Evolutionary conservation across 2,797 vertebrate genomes (phyloP).

Genomic region (Pristis pectinata): DNA sequence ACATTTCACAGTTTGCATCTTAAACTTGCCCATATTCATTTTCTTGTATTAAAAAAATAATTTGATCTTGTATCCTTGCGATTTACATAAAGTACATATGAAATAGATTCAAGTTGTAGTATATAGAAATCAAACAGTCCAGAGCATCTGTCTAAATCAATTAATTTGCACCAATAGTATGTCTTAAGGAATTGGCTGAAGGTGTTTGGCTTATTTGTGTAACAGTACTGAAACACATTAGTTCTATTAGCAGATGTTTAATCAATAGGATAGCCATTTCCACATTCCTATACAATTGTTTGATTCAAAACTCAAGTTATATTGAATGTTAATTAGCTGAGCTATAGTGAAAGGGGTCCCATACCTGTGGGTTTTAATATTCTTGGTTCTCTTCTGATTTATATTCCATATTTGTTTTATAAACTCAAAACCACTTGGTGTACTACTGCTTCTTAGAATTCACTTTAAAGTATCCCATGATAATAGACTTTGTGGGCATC

Average conservation of each 20-base stretch:
- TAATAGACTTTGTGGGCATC: neutral
- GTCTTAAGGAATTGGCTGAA: neutral
- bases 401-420: neutral
- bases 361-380: neutral
- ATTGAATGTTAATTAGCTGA: neutral
- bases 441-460: neutral
- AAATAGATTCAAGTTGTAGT: neutral
- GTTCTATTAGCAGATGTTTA: neutral
- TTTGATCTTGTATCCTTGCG: neutral
- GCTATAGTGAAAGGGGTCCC: neutral
- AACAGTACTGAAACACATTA: neutral
- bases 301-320: neutral
- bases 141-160: neutral
- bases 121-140: neutral
- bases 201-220: neutral
- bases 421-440: neutral
- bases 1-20: neutral
- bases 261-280: neutral
- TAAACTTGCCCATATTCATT: neutral
- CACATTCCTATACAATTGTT: neutral
- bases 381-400: neutral
- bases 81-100: neutral
- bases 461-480: neutral
- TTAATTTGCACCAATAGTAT: neutral
- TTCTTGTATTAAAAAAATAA: neutral